A percentile compares a stretch with the other conserved stretches of the same genome.
phyloP scores from a whole-genome alignment of 2,797 vertebrate genomes.

The Stomatorhinus walkeri region DNA sequence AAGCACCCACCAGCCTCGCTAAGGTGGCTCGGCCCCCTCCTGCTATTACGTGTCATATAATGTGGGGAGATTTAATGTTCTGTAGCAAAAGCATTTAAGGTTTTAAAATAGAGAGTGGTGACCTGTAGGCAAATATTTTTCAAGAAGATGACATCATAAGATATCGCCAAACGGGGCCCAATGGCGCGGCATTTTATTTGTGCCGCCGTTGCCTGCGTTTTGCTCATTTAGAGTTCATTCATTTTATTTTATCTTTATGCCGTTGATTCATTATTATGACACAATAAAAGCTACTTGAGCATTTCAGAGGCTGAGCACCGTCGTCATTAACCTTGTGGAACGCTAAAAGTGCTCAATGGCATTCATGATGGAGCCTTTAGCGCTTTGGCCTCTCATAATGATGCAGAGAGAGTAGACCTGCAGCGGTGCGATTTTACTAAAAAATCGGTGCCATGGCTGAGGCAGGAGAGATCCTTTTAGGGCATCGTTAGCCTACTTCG shows the following conservation, averaged over 20 bases:
- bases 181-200: slow-evolving; percentile 18
- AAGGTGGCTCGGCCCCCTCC: slow-evolving; percentile 33
- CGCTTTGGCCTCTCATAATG: slow-evolving; percentile 34
- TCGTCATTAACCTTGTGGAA: slow-evolving; percentile 79
- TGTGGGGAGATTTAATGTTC: slow-evolving; percentile 67
- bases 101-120: slow-evolving; percentile 47
- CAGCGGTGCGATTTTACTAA: neutral
- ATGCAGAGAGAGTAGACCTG: slow-evolving; percentile 14
- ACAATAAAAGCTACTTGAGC: slow-evolving; percentile 80
- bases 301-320: slow-evolving; percentile 67
- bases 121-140: slow-evolving; percentile 71
- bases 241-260: slow-evolving; percentile 73
- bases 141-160: slow-evolving; percentile 66
- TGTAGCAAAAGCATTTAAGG: slow-evolving; percentile 46
- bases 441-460: neutral
- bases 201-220: slow-evolving; percentile 53
- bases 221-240: slow-evolving; percentile 73
- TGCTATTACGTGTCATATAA: slow-evolving; percentile 54
- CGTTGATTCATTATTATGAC: slow-evolving; percentile 77
- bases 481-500: neutral
- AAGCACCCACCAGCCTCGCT: slow-evolving; percentile 13
- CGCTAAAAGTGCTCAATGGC: slow-evolving; percentile 49
- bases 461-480: neutral
- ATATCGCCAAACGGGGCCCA: slow-evolving; percentile 50
- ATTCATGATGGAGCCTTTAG: slow-evolving; percentile 65